A percentile compares a stretch with the other conserved stretches of the same genome.
These are phyloP conservation scores for Edolisoma coerulescens DNA, from an alignment of 2,113 vertebrate species.

Conservation along the genomic window DNA sequence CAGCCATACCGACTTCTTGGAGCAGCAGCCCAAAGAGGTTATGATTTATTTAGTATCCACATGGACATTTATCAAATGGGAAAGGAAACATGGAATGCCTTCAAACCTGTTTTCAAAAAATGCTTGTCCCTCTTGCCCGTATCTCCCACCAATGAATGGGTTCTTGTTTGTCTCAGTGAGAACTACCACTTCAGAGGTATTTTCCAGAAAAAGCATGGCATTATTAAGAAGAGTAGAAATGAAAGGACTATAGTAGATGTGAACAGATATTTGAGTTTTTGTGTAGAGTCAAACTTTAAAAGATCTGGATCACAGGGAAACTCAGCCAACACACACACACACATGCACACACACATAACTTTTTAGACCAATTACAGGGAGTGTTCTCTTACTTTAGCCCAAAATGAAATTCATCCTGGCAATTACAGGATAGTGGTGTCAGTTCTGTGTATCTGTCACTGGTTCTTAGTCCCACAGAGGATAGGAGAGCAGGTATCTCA, in stretches of 20 bases:
- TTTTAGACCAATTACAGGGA: neutral
- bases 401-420: neutral
- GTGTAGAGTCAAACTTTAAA: neutral
- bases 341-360: accelerated
- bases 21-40: neutral
- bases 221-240: neutral
- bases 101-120: neutral
- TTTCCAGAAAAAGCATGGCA: neutral
- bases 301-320: neutral
- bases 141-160: neutral
- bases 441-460: neutral
- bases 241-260: neutral
- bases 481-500: neutral
- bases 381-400: neutral
- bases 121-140: neutral
- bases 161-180: neutral
- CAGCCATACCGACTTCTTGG: neutral
- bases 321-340: neutral
- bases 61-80: neutral
- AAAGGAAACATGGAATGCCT: neutral
- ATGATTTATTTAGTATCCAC: neutral
- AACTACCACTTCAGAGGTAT: neutral
- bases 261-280: neutral
- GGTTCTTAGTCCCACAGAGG: neutral
- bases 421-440: neutral